phyloP scores from a whole-genome alignment of 2,888 invertebrate species.

The Pseudococcus jackbeardsleyi region DNA sequence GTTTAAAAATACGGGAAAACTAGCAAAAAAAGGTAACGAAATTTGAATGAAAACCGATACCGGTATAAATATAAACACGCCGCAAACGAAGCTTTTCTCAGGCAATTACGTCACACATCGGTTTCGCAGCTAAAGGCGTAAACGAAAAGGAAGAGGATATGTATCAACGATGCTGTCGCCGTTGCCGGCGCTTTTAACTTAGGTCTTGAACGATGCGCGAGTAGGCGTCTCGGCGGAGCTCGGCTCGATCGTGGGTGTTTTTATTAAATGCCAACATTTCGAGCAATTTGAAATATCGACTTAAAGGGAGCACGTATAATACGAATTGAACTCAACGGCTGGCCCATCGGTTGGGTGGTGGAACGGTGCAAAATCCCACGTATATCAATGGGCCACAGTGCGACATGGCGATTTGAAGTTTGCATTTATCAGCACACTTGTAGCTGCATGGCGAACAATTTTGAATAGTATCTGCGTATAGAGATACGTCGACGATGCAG shows the following conservation, averaged over 20 bases:
- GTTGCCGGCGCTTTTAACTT: not conserved
- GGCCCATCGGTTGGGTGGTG: not conserved
- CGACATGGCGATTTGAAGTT: not conserved
- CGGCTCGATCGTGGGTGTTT: constrained; percentile 21
- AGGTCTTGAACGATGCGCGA: not conserved
- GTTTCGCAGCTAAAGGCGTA: not conserved
- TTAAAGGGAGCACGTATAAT: constrained; percentile 8
- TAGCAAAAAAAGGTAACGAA: too few species aligned
- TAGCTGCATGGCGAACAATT: not conserved
- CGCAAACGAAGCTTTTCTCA: not conserved
- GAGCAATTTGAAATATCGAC: constrained; percentile 15
- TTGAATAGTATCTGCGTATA: not conserved
- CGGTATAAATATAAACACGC: not conserved
- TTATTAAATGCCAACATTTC: constrained; percentile 37
- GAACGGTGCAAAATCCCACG: not conserved
- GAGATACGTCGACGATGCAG: not conserved
- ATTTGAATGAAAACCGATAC: not conserved
- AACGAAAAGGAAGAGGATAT: not conserved
- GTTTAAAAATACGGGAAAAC: too few species aligned
- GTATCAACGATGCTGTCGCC: not conserved
- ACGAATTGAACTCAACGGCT: not conserved
- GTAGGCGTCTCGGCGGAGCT: constrained; percentile 18
- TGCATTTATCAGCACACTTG: constrained; percentile 10
- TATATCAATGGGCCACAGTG: not conserved
- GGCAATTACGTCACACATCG: not conserved